Evolutionary conservation across 2,888 invertebrate genomes (phyloP), one percentile per base, ranked within the genome.

Genomic region (Adineta ricciae): DNA sequence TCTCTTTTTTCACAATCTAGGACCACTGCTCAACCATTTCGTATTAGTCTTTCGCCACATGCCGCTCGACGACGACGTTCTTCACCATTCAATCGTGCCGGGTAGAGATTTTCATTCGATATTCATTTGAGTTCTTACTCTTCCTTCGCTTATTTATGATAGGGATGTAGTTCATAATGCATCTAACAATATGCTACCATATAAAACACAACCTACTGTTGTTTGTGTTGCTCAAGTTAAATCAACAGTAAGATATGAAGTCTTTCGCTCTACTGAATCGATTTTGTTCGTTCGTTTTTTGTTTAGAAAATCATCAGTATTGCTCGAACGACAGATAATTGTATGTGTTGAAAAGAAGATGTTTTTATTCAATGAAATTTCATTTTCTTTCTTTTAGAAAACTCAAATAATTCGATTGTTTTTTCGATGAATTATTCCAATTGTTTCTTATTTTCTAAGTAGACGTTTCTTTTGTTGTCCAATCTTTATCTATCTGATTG

Each of bases 151-250:
- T 72, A 72, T 72, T 73, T 11, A 36, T 78, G 24, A 24, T 9
- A 78, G 78, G n/a, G 78, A 78, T 78, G 78, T 78, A 11, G 78
- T 78, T 21, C 78, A 78, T n/a, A 78, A 78, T 41, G 78, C 78
- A 24, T n/a, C 78, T 24, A 78, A 9, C 41, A 41, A 78, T 78
- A 64, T 64, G 64, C 41, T 78, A 32, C 41, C 78, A 41, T 78
- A 78, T 78, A 38, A 41, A 41, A 7, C 24, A 3, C 78, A 78
- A 78, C 78, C 78, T 11, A 32, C 64, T 36, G 41, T 78, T 24
- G 78, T 78, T n/a, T 78, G 24, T 78, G 78, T 78, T 38, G 78
- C 78, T 38, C 78, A 78, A 78, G 78, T 78, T 41, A 78, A 78
- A 78, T 78, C 78, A 9, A 78, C 78, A 41, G 78, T 78, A 78